Percentiles rank a stretch among this genome's conserved stretches.
phyloP scores from a whole-genome alignment of 2,113 vertebrate genomes.

The Eudyptes chrysolophus region DNA sequence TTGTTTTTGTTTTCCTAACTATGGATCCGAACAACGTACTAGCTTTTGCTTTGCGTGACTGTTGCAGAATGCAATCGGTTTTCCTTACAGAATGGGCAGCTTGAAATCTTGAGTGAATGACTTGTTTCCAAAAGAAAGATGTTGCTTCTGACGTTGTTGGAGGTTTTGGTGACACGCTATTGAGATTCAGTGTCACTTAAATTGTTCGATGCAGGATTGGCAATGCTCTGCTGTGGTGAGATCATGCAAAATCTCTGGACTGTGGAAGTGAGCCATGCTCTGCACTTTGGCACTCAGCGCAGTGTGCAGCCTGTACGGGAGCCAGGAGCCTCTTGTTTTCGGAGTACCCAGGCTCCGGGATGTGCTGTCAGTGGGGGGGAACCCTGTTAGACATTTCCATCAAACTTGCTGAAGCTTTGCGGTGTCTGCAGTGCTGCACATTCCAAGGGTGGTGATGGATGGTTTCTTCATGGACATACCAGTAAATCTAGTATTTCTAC shows the following conservation, averaged over 20 bases:
- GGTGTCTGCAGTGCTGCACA: fast-evolving
- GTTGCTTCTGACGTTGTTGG: background rate
- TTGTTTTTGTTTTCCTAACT: background rate
- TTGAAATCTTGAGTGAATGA: background rate
- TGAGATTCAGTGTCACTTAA: background rate
- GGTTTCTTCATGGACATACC: background rate
- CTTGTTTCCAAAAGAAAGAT: background rate
- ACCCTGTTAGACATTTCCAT: background rate
- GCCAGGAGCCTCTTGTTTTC: background rate
- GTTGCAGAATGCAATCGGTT: background rate
- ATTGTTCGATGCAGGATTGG: background rate
- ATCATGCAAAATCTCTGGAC: background rate
- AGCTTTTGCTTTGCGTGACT: background rate
- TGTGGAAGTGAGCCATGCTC: background rate
- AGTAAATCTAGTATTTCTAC: background rate
- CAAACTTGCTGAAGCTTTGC: background rate
- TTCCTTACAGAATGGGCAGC: background rate
- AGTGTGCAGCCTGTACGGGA: background rate
- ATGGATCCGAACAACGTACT: background rate
- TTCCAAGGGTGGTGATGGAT: background rate
- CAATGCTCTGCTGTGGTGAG: background rate
- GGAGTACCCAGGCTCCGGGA: fast-evolving
- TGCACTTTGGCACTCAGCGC: background rate
- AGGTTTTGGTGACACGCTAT: background rate
- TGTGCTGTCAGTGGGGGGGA: background rate